phyloP scores from a whole-genome alignment of 2,113 vertebrate genomes.

The Spilogale gracilis region DNA sequence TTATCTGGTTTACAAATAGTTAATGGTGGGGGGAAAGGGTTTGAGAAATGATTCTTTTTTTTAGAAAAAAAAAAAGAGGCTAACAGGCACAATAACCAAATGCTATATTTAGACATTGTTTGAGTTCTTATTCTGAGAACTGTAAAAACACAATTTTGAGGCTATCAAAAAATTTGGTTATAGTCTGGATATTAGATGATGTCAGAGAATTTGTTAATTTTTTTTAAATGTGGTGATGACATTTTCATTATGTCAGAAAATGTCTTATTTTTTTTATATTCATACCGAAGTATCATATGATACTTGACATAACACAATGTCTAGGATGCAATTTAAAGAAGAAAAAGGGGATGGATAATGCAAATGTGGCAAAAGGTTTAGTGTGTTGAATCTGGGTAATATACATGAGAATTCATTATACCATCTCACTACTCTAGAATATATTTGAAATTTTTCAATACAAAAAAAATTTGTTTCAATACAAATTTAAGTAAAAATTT shows the following conservation, averaged over 20 bases:
- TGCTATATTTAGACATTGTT: not conserved
- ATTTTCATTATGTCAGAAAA: conserved; percentile 18
- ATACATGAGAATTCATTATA: not conserved
- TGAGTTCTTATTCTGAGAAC: not conserved
- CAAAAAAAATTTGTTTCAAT: not conserved
- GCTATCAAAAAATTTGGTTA: conserved; percentile 28
- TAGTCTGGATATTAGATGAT: conserved; percentile 10
- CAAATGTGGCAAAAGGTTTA: not conserved
- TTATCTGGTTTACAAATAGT: not conserved
- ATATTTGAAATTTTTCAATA: not conserved
- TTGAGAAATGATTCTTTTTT: not conserved
- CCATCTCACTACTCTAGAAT: not conserved
- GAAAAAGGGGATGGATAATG: not conserved
- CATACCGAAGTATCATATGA: not conserved
- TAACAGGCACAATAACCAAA: not conserved
- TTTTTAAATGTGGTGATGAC: not conserved
- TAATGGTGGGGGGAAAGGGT: not conserved
- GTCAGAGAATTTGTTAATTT: conserved; percentile 32
- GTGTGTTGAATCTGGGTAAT: not conserved
- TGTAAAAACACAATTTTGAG: not conserved
- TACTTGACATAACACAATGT: not conserved
- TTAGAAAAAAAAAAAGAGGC: not conserved
- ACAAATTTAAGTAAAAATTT: not conserved
- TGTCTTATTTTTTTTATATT: conserved; percentile 13
- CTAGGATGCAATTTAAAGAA: not conserved